phyloP scores from a whole-genome alignment of 2,888 invertebrate species.

The Scaptomyza reducta region DNA sequence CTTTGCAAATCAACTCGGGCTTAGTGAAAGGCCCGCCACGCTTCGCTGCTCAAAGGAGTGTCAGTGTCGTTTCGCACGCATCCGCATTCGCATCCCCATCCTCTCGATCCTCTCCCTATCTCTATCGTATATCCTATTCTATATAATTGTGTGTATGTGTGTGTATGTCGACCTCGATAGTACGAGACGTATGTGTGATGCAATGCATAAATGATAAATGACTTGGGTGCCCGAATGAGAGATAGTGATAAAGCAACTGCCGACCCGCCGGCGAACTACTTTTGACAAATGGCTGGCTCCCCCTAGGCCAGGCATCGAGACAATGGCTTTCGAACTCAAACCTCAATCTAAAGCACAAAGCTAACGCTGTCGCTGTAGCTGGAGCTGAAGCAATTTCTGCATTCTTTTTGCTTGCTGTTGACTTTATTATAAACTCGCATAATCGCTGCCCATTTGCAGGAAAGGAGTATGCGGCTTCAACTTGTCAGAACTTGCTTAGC shows the following conservation, averaged over 20 bases:
- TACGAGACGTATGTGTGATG: conserved; percentile 45
- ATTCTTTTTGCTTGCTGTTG: conserved; percentile 31
- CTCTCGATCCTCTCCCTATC: conserved; percentile 2
- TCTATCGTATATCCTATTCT: background rate
- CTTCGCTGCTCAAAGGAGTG: conserved; percentile 71
- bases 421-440: conserved; percentile 77
- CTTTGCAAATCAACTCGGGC: conserved; percentile 76
- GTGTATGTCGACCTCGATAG: conserved; percentile 37
- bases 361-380: conserved; percentile 7
- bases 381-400: conserved; percentile 12
- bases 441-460: conserved; percentile 64
- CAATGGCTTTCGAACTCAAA: conserved; percentile 33
- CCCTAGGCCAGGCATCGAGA: conserved; percentile 32
- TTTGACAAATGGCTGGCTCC: conserved; percentile 69
- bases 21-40: conserved; percentile 54
- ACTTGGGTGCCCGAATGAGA: conserved; percentile 67
- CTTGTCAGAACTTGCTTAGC: conserved; percentile 69
- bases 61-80: conserved; percentile 63
- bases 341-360: conserved; percentile 7
- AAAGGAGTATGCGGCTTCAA: conserved; percentile 42
- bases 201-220: conserved; percentile 79
- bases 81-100: conserved; percentile 39
- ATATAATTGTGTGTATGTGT: conserved; percentile 1
- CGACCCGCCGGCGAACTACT: conserved; percentile 61
- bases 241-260: conserved; percentile 74